Percentiles rank a stretch among this genome's conserved stretches.
These are phyloP conservation scores for Pachyramphus minor DNA, from an alignment of 2,113 vertebrate species.

Conservation along the genomic window DNA sequence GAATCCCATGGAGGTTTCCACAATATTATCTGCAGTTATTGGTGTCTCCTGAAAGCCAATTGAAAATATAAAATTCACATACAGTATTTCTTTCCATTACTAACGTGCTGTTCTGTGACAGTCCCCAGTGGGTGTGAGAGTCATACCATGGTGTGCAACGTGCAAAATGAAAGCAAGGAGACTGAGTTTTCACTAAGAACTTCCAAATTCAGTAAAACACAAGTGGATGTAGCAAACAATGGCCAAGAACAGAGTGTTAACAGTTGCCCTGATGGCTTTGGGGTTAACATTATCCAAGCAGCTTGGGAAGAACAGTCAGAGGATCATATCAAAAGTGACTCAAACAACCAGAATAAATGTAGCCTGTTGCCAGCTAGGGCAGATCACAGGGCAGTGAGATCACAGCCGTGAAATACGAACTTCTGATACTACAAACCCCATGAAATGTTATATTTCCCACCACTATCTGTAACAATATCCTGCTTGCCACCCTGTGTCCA, in stretches of 20 bases:
- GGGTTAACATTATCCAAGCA: background rate
- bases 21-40: background rate
- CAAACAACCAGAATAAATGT: background rate
- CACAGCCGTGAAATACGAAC: background rate
- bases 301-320: background rate
- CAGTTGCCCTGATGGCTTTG: background rate
- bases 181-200: background rate
- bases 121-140: background rate
- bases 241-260: background rate
- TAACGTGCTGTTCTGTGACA: background rate
- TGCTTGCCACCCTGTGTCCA: slow-evolving; percentile 3
- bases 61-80: background rate
- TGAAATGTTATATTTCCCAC: slow-evolving; percentile 23
- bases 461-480: background rate
- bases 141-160: background rate
- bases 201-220: background rate
- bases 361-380: background rate
- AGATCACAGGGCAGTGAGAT: slow-evolving; percentile 3
- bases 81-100: background rate
- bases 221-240: background rate
- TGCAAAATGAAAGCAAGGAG: background rate
- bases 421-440: background rate
- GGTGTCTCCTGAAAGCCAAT: background rate
- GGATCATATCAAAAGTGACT: background rate
- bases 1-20: background rate